Conservation (phyloP, 1,140 invertebrate genomes). For the Brachionus sp. region DNA sequence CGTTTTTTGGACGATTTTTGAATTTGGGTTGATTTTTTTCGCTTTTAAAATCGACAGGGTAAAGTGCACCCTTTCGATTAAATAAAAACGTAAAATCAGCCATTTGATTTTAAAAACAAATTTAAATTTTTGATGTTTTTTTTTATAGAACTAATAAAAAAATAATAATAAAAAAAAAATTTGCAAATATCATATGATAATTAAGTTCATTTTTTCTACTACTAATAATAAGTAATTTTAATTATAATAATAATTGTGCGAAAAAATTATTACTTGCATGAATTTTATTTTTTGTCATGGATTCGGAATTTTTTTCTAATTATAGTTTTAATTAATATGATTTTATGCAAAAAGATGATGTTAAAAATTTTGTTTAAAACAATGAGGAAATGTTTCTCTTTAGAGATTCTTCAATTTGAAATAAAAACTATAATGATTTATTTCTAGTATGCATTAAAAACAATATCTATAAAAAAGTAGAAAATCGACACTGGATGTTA, state of each 20-base stretch:
- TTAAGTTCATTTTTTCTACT: not conserved
- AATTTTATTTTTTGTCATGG: not conserved
- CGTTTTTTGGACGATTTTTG: conserved; percentile 13
- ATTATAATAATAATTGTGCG: not conserved
- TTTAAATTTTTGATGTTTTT: not conserved
- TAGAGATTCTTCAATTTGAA: no score
- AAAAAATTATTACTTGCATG: not conserved
- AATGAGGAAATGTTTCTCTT: no score
- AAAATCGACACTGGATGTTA: no score
- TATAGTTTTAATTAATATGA: not conserved
- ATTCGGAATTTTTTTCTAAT: not conserved
- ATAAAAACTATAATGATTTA: no score
- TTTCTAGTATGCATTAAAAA: no score
- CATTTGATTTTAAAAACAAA: not conserved
- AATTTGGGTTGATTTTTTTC: not conserved
- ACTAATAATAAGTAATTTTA: not conserved
- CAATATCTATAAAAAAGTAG: no score
- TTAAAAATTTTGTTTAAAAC: no score
- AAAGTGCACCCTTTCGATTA: conserved; percentile 43
- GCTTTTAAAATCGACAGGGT: conserved; percentile 29
- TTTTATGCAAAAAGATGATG: not conserved
- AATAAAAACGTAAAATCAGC: conserved; percentile 45
- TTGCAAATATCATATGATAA: not conserved
- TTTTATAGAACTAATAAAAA: not conserved
- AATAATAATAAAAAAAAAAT: not conserved